phyloP scores from a whole-genome alignment of 2,113 vertebrate species.

The Zootoca vivipara region DNA sequence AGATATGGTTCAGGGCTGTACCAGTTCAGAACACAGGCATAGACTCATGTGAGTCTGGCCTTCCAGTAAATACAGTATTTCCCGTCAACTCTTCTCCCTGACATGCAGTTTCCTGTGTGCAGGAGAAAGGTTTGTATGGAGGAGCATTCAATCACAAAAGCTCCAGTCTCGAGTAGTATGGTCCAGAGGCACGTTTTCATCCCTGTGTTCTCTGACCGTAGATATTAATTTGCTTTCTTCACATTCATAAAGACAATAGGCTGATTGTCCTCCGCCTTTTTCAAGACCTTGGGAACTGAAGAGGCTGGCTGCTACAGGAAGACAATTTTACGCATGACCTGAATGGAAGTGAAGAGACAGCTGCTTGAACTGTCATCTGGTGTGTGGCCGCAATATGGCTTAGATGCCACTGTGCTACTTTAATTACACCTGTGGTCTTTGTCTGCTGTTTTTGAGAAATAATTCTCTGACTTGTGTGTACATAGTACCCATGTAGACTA shows the following conservation, averaged over 20 bases:
- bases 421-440: neutral
- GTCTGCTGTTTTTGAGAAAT: neutral
- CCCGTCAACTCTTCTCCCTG: neutral
- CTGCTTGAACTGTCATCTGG: conserved; percentile 1
- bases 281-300: neutral
- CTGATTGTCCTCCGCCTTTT: neutral
- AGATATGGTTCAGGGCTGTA: neutral
- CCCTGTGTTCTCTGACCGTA: neutral
- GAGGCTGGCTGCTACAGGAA: neutral
- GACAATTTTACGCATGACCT: neutral
- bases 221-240: neutral
- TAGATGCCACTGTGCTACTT: neutral
- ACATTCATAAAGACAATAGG: neutral
- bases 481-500: neutral
- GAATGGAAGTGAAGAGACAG: neutral
- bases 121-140: no score
- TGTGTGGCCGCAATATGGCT: neutral
- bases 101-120: neutral
- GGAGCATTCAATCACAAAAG: neutral
- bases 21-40: neutral
- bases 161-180: neutral
- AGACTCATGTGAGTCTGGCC: neutral
- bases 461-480: neutral
- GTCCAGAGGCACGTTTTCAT: neutral
- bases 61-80: neutral